phyloP scores from a whole-genome alignment of 2,113 vertebrate species.

The Hirundichthys speculiger region DNA sequence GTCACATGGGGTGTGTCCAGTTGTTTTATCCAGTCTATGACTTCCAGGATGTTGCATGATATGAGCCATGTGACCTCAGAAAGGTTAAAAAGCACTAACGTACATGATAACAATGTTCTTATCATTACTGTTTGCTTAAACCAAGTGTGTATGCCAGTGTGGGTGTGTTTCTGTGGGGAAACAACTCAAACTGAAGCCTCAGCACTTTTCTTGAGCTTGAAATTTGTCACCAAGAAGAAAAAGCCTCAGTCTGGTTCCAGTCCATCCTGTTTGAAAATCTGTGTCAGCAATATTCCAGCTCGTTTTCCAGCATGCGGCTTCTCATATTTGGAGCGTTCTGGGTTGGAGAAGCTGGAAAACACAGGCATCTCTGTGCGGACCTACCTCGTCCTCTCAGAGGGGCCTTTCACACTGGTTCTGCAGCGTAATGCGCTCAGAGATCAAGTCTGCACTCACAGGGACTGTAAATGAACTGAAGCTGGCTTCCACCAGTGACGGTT shows the following conservation, averaged over 20 bases:
- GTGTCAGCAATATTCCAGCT: conserved; percentile 57
- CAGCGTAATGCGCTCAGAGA: no score
- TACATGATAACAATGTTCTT: no score
- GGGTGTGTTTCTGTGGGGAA: conserved; percentile 8
- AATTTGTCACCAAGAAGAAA: conserved; percentile 60
- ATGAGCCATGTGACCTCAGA: no score
- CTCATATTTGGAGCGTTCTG: conserved; percentile 57
- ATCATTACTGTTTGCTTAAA: no score
- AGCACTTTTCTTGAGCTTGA: conserved; percentile 52
- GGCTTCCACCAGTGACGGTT: no score
- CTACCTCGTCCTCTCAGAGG: conserved; percentile 57
- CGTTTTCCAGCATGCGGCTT: conserved; percentile 48
- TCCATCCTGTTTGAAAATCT: conserved; percentile 18
- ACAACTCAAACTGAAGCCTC: conserved; percentile 36
- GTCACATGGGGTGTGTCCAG: no score
- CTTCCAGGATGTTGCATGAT: no score
- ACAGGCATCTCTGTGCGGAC: conserved; percentile 60
- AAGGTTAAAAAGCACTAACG: no score
- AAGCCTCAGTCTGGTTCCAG: conserved; percentile 44
- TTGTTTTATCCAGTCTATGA: no score
- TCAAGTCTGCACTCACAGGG: no score
- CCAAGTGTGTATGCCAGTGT: no score
- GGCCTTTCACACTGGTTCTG: conserved; percentile 52
- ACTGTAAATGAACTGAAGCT: no score
- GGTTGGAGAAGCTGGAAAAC: conserved; percentile 36